Base-by-base conservation (phyloP, 2,113 vertebrate genomes). In the Sebastes schlegelii region DNA sequence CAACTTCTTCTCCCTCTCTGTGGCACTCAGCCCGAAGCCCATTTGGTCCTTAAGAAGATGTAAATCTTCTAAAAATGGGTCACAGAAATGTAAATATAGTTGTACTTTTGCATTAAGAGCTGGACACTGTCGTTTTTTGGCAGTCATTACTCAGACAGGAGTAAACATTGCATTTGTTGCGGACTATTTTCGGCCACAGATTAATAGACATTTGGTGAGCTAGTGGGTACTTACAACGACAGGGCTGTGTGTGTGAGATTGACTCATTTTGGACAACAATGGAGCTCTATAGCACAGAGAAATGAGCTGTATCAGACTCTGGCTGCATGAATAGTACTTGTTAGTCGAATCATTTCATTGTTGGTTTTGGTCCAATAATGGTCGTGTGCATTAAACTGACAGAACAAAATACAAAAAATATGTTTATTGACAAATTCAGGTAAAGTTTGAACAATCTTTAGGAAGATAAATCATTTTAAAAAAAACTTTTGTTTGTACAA, bases 381-480 rank as follows among this genome's bases (percentile, higher is more conserved):
- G 9, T 19, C 8, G 52, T 2, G 10, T 55, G 4, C 8, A 49
- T 65, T 60, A 21, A 63, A n/a, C 8, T 6, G 2, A 1, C 3
- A 21, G 54, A 73, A 77, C 9, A 65, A 12, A 69, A 71, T 21
- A 43, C 16, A 64, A 21, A 73, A 1, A 34, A 9, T 16, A n/a
- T 4, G 12, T 54, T 61, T 74, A 10, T 65, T 49, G 17, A 61
- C 4, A 70, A 49, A 64, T 57, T 7, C n/a, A 58, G 61, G 23
- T 57, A 5, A 67, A 34, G 19, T 45, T 26, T 1, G 0, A 48
- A 58, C 5, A 1, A 19, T 69, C 74, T 49, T 79, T 45, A 34
- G 11, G 19, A 23, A 46, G 46, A 79, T 77, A 58, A 79, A 83
- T 80, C n/a, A 64, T 82, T 70, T 51, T 26, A 52, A 64, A 14